A percentile compares a stretch with the other conserved stretches of the same genome.
These are phyloP conservation scores for Lytechinus pictus DNA, from an alignment of 35 echinoderm and acorn worm genomes.

Conservation along the genomic window DNA sequence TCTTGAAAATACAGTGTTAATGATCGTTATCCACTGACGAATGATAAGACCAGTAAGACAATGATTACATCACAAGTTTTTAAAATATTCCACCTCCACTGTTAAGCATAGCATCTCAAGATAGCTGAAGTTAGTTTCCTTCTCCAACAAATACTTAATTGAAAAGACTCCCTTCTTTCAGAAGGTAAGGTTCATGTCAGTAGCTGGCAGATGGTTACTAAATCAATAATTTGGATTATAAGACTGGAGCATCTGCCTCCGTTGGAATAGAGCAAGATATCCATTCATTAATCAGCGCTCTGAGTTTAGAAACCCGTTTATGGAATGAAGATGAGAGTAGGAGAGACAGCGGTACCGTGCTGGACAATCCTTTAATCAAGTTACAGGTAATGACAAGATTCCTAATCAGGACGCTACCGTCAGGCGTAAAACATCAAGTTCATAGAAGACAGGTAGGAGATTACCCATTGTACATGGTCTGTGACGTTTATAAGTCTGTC, in stretches of 20 bases:
- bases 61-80: too few species aligned
- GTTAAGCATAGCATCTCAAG: not conserved
- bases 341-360: not conserved
- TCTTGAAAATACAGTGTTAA: not conserved
- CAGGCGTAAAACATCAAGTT: not conserved
- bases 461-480: not conserved
- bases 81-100: not conserved
- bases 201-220: not conserved
- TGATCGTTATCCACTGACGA: too few species aligned
- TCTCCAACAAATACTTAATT: not conserved
- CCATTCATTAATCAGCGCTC: not conserved
- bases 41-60: too few species aligned
- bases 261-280: not conserved
- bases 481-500: not conserved
- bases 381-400: not conserved
- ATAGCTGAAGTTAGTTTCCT: not conserved
- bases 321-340: not conserved
- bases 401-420: not conserved
- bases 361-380: not conserved
- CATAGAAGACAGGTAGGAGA: not conserved
- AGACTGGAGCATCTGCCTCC: not conserved
- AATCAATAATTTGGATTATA: not conserved
- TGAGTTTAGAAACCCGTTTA: not conserved
- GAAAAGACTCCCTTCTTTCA: not conserved
- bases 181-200: not conserved